Evolutionary conservation across 2,113 vertebrate genomes (phyloP).

Genomic region (Rhynchopsitta pachyrhyncha): DNA sequence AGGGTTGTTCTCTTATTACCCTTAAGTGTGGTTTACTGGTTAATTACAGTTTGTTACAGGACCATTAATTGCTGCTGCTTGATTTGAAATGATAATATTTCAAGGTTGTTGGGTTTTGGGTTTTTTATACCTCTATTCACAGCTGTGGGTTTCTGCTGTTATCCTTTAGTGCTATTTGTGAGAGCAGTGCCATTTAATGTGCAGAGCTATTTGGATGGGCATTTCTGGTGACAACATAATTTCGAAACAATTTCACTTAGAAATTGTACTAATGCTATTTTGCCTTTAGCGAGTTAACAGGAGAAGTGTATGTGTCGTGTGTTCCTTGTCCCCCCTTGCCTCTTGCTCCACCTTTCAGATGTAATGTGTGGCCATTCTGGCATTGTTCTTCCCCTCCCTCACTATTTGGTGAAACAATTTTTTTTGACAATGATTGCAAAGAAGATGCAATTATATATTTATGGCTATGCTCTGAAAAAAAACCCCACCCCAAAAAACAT

Average conservation of each 20-base stretch:
- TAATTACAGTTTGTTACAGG: conserved; percentile 13
- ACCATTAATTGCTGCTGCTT: neutral
- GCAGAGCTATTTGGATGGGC: neutral
- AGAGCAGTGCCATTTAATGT: neutral
- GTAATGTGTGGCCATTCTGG: neutral
- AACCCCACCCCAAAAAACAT: neutral
- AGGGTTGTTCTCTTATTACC: neutral
- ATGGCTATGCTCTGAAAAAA: neutral
- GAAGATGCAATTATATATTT: neutral
- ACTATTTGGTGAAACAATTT: neutral
- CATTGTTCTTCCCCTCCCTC: neutral
- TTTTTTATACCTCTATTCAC: neutral
- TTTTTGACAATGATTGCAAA: neutral
- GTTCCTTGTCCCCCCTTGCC: neutral
- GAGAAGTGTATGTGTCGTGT: accelerated
- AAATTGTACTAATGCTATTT: neutral
- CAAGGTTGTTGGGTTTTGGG: neutral
- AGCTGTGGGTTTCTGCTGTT: conserved; percentile 6
- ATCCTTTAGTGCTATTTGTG: neutral
- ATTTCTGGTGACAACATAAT: neutral
- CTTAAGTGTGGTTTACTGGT: neutral
- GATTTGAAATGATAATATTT: conserved; percentile 11
- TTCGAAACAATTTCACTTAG: neutral
- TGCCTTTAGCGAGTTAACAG: neutral
- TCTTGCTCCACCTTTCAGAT: neutral